Conservation (phyloP, 2,797 vertebrate genomes). For the Acanthis flammea region DNA sequence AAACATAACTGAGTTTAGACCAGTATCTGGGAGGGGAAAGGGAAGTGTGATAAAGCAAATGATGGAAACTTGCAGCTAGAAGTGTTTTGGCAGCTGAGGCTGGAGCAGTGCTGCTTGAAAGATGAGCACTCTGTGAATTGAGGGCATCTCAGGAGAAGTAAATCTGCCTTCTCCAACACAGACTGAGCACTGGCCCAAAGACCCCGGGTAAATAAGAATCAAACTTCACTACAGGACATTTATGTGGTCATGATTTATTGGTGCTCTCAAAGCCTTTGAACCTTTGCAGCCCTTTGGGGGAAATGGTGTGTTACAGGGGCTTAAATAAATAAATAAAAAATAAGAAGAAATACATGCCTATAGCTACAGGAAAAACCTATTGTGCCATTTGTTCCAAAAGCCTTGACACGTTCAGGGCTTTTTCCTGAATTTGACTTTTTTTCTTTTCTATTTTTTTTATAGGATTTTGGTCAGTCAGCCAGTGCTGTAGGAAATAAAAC, state of each 20-base stretch:
- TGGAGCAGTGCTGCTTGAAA: conserved; percentile 59
- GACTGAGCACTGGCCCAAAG: conserved; percentile 67
- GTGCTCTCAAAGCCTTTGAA: conserved; percentile 69
- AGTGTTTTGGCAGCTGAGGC: conserved; percentile 63
- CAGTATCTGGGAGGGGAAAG: conserved; percentile 39
- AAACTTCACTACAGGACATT: conserved; percentile 69
- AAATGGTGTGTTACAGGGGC: conserved; percentile 67
- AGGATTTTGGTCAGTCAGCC: conserved; percentile 66
- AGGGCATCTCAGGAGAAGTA: conserved; percentile 68
- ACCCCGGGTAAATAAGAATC: conserved; percentile 73
- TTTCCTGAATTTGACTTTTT: conserved; percentile 69
- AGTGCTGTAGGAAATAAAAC: conserved; percentile 58
- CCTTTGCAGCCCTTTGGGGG: conserved; percentile 65
- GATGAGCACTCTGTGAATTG: conserved; percentile 71
- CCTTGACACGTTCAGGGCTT: conserved; percentile 69
- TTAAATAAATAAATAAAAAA: conserved; percentile 73
- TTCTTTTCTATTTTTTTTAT: conserved; percentile 28
- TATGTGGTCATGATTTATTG: conserved; percentile 69
- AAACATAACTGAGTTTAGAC: conserved; percentile 46
- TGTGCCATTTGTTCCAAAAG: conserved; percentile 71
- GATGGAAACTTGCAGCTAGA: conserved; percentile 58
- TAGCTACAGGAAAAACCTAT: conserved; percentile 69
- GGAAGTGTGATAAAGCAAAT: conserved; percentile 64
- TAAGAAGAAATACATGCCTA: conserved; percentile 68
- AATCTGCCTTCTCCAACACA: conserved; percentile 66